Base-by-base conservation (phyloP, 2,113 vertebrate genomes). In the Chunga burmeisteri region DNA sequence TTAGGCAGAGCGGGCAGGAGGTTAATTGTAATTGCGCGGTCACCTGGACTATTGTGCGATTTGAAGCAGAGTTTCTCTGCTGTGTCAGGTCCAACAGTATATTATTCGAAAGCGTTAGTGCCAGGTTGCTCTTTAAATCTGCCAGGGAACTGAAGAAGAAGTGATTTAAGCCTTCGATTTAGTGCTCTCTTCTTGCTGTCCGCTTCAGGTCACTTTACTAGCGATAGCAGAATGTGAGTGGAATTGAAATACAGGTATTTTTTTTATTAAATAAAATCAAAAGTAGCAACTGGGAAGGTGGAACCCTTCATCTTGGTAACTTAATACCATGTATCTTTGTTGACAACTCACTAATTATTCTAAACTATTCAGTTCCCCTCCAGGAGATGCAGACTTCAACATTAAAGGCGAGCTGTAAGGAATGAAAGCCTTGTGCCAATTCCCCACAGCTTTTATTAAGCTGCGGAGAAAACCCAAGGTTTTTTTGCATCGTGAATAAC, bases 1-100 rank as follows among this genome's bases (percentile, higher is more conserved):
- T 94, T 96, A 97, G 95, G 88, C 93, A 87, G 53, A 94, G 97
- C 3, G 44, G 93, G 97, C 96, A 94, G 93, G 89, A 97, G 97
- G 98, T 97, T 98, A 98, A 98, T 98, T 97, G 96, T 98, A 98
- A 98, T 98, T 98, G 97, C 71, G 66, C 19, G 52, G 97, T 98
- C 97, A 98, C 98, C 95, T 96, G 81, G 91, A 95, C 95, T 75
- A 55, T 77, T 92, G 94, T 97, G 84, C 97, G 93, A 98, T 97
- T 94, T 96, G 97, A 98, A 98, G 97, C 95, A 59, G 93, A 96
- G 88, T 97, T 82, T 94, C 96, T 98, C 89, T 94, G 88, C 97
- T 96, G 94, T 93, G 94, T 96, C 62, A 70, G 90, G 95, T 95
- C 92, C 47, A 22, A 88, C 97, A 98, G 88, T 98, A 96, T 98